Percentiles rank a stretch among this genome's conserved stretches.
These are phyloP conservation scores for Heliopora coerulea DNA, from an alignment of 92 coral and sea anemone genomes.

Conservation along the genomic window DNA sequence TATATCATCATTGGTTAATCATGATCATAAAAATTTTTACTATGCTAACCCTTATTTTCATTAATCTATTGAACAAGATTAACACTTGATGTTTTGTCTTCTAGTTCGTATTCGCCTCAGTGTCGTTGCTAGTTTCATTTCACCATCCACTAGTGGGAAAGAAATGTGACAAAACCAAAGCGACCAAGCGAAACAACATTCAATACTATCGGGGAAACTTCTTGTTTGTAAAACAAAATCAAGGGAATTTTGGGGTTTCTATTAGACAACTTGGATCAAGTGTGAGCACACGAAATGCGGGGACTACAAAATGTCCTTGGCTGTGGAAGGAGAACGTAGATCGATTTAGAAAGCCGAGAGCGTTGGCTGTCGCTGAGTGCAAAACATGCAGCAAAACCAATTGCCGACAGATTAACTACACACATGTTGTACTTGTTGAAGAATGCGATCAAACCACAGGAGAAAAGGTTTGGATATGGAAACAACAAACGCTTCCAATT, in stretches of 20 bases:
- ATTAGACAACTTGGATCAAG: constrained; percentile 18
- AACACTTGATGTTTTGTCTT: background rate
- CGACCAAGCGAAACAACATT: background rate
- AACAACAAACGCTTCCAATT: constrained; percentile 17
- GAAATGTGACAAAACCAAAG: too few species aligned
- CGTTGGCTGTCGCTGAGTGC: constrained; percentile 48
- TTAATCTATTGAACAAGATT: too few species aligned
- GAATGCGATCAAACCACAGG: constrained; percentile 49
- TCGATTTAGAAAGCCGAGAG: constrained; percentile 46
- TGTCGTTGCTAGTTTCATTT: background rate
- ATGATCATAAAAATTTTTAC: too few species aligned
- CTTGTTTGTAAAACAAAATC: constrained; percentile 1
- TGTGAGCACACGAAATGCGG: constrained; percentile 1
- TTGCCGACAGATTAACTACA: constrained; percentile 43
- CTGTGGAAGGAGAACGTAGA: constrained; percentile 38
- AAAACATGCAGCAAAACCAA: constrained; percentile 31
- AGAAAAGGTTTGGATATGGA: constrained; percentile 57
- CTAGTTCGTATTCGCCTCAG: background rate
- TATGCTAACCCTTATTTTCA: too few species aligned
- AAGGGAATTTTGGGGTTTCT: constrained; percentile 2
- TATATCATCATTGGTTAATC: too few species aligned
- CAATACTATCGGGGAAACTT: background rate
- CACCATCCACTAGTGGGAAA: background rate
- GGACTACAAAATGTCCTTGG: constrained; percentile 55
- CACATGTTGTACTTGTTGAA: constrained; percentile 45